phyloP scores from a whole-genome alignment of 2,888 invertebrate genomes.

The Metacarcinus magister region DNA sequence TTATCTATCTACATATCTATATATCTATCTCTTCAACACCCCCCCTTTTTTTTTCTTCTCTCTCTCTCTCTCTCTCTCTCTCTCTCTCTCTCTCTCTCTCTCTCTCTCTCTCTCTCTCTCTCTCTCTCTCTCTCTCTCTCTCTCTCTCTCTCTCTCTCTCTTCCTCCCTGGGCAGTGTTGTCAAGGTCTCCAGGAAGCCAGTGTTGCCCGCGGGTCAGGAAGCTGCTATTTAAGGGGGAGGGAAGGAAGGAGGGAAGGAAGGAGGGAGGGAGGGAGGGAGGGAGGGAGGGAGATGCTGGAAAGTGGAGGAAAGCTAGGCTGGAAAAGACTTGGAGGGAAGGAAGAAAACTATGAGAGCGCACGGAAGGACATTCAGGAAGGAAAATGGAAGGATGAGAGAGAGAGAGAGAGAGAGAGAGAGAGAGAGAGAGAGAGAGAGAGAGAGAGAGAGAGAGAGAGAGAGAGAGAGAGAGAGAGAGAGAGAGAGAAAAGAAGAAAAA shows the following conservation, averaged over 20 bases:
- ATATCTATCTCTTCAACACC: too few relatives aligned
- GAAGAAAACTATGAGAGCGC: neutral
- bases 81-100: too few relatives aligned
- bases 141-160: constrained; percentile 26
- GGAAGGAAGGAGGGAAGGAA: neutral
- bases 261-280: neutral
- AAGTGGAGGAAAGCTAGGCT: neutral
- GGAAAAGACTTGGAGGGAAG: neutral
- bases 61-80: too few relatives aligned
- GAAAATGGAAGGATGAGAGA: too few relatives aligned
- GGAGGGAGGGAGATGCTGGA: neutral
- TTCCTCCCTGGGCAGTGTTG: neutral
- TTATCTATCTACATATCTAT: too few relatives aligned
- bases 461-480: too few relatives aligned
- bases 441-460: neutral
- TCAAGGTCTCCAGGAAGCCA: constrained; percentile 26
- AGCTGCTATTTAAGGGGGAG: neutral
- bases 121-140: constrained; percentile 26
- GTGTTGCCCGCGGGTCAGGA: neutral
- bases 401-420: neutral
- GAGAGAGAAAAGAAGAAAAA: too few relatives aligned
- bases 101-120: constrained; percentile 18
- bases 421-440: neutral
- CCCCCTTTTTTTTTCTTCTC: neutral
- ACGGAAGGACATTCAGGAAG: too few relatives aligned